These are phyloP conservation scores for Albula glossodonta DNA, from an alignment of 2,113 vertebrate species.

Conservation along the genomic window DNA sequence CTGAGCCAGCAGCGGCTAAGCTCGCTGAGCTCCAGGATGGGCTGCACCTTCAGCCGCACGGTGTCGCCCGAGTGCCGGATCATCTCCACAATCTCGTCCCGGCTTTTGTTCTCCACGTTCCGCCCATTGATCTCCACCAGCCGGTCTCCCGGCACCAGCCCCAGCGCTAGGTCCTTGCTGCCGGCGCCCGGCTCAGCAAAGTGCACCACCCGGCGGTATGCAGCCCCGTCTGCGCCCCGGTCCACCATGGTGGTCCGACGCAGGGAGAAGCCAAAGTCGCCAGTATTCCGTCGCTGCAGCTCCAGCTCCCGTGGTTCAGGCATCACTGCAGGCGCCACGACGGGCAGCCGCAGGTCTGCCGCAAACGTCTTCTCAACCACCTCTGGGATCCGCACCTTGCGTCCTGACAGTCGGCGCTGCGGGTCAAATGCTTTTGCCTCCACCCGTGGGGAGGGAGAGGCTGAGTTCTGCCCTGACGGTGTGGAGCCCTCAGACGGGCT, in stretches of 20 bases:
- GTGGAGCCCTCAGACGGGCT: slow-evolving; percentile 76
- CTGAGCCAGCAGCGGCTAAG: slow-evolving; percentile 89
- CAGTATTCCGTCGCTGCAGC: slow-evolving; percentile 86
- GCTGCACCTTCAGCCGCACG: slow-evolving; percentile 89
- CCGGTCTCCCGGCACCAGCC: slow-evolving; percentile 90
- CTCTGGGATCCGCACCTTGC: slow-evolving; percentile 70
- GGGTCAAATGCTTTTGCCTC: slow-evolving; percentile 65
- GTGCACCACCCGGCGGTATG: slow-evolving; percentile 84
- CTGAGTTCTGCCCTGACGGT: slow-evolving; percentile 69
- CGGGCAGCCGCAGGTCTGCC: slow-evolving; percentile 76
- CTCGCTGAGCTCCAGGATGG: slow-evolving; percentile 93
- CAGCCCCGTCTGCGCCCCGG: slow-evolving; percentile 77
- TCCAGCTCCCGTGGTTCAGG: slow-evolving; percentile 80
- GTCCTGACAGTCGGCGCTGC: slow-evolving; percentile 37
- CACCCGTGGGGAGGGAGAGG: slow-evolving; percentile 73
- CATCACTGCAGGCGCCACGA: slow-evolving; percentile 69
- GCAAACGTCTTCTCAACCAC: slow-evolving; percentile 80
- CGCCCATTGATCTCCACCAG: slow-evolving; percentile 91
- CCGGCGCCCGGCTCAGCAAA: slow-evolving; percentile 91
- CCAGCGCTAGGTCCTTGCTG: slow-evolving; percentile 83
- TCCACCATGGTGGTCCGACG: slow-evolving; percentile 91
- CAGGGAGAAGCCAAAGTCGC: slow-evolving; percentile 94
- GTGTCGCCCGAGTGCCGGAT: slow-evolving; percentile 93
- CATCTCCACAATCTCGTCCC: slow-evolving; percentile 98
- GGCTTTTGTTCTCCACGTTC: slow-evolving; percentile 88